Conservation (phyloP, 2,797 vertebrate species). For the Schizopygopsis pylzovi region DNA sequence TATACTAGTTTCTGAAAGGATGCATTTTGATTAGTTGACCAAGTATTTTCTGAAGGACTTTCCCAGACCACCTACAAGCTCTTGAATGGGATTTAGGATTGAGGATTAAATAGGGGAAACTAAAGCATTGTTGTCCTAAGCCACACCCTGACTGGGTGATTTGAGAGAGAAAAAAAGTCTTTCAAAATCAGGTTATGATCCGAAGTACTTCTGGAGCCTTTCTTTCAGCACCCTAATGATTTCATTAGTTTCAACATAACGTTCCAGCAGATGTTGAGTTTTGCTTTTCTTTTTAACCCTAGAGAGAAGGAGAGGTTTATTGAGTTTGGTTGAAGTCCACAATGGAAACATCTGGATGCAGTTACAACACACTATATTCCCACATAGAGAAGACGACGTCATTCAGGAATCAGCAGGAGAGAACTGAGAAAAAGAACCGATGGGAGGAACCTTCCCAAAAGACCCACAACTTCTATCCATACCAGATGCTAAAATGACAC, state of each 20-base stretch:
- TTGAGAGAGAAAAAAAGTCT: background rate
- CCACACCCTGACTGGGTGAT: background rate
- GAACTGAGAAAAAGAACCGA: background rate
- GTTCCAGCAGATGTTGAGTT: conserved; percentile 23
- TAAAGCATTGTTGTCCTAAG: conserved; percentile 12
- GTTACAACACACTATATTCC: conserved; percentile 19
- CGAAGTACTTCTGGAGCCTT: background rate
- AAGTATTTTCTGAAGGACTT: background rate
- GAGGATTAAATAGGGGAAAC: conserved; percentile 14
- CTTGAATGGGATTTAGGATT: conserved; percentile 14
- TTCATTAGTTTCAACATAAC: conserved; percentile 10
- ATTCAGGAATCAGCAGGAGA: conserved; percentile 28
- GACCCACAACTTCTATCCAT: conserved; percentile 22
- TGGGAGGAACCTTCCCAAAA: conserved; percentile 40
- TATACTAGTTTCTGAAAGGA: background rate
- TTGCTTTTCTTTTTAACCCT: conserved; percentile 39
- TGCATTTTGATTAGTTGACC: conserved; percentile 1
- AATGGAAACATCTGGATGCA: conserved; percentile 59
- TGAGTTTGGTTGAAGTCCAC: conserved; percentile 42
- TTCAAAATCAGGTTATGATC: background rate
- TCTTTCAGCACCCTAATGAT: background rate
- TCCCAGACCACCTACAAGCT: conserved; percentile 14
- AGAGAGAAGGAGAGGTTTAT: conserved; percentile 34
- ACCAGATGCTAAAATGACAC: conserved; percentile 42
- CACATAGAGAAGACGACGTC: conserved; percentile 1